Evolutionary conservation across 2,888 invertebrate species (phyloP), one percentile per base, ranked within the genome.

Genomic region (Phania funesta): DNA sequence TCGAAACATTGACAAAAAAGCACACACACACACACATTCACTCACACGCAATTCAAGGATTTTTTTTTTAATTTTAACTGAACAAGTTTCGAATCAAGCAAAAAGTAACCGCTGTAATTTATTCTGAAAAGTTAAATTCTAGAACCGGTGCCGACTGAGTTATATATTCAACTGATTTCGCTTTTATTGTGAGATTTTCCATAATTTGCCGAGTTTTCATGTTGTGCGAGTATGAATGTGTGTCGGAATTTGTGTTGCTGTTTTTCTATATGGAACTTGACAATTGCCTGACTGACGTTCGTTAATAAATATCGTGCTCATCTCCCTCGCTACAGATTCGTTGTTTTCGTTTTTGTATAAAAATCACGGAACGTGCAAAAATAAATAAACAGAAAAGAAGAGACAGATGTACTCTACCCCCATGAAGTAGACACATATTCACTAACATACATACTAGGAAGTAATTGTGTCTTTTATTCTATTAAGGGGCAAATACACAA

Each of bases 1-100:
- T 77, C 90, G 86, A 70, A 87, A 86, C 89, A 89, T 89, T 85
- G 80, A 82, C 11, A 48, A 56, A 8, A 32, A 60, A 46, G 20
- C 24, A 11, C 5, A 9, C 1, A n/a, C n/a, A n/a, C n/a, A n/a
- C n/a, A n/a, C n/a, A n/a, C n/a, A n/a, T n/a, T n/a, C n/a, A n/a
- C n/a, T n/a, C n/a, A n/a, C n/a, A n/a, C n/a, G n/a, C n/a, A 41
- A 32, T 50, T 50, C 13, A 56, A 73, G 54, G 52, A 76, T 56
- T 3, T 54, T 74, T 6, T 35, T 26, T 26, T 26, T 26, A 38
- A 11, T 38, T n/a, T 38, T 38, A 38, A 13, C 4, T n/a, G 35
- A 38, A 38, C 11, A 38, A 38, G 13, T 38, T 13, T 13, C 11
- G 4, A 38, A 38, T 38, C 3, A 1, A 38, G 13, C 35, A 38